Percentiles rank a stretch among this genome's conserved stretches.
Evolutionary conservation across 2,888 invertebrate genomes (phyloP).

Genomic region (Pristionchus arcanus): DNA sequence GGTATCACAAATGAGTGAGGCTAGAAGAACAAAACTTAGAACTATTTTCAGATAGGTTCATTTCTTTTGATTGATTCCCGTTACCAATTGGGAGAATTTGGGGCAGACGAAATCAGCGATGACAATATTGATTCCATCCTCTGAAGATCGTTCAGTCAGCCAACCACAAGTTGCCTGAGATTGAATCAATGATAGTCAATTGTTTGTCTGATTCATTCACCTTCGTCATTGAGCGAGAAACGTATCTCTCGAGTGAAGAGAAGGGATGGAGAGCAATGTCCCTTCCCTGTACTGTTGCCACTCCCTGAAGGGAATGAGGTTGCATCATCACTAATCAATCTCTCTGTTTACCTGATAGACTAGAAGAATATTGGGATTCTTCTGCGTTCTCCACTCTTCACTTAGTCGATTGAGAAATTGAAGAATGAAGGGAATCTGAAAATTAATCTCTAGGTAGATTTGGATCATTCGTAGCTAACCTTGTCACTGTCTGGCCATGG

Average conservation of each 20-base stretch:
- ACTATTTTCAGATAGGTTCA: neutral
- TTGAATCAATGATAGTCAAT: neutral
- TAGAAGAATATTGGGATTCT: neutral
- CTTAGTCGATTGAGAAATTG: conserved; percentile 35
- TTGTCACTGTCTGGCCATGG: conserved; percentile 55
- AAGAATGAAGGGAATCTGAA: conserved; percentile 42
- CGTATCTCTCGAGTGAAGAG: conserved; percentile 44
- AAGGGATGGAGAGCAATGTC: conserved; percentile 50
- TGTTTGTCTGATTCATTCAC: neutral
- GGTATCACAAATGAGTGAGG: neutral
- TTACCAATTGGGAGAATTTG: conserved; percentile 5
- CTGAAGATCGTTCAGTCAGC: neutral
- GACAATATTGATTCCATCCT: conserved; percentile 51
- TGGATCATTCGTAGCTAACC: neutral
- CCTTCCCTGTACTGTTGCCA: conserved; percentile 37
- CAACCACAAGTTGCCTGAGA: conserved; percentile 44
- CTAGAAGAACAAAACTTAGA: neutral
- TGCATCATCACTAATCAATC: conserved; percentile 6
- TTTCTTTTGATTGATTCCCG: conserved; percentile 23
- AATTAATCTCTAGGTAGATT: neutral
- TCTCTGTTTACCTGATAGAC: conserved; percentile 34
- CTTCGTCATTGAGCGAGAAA: conserved; percentile 44
- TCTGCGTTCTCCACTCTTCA: neutral
- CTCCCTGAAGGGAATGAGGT: conserved; percentile 7
- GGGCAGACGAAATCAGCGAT: conserved; percentile 39